A percentile compares a stretch with the other conserved stretches of the same genome.
Conservation (phyloP, 2,797 vertebrate genomes). For the Chaetophractus vellerosus region DNA sequence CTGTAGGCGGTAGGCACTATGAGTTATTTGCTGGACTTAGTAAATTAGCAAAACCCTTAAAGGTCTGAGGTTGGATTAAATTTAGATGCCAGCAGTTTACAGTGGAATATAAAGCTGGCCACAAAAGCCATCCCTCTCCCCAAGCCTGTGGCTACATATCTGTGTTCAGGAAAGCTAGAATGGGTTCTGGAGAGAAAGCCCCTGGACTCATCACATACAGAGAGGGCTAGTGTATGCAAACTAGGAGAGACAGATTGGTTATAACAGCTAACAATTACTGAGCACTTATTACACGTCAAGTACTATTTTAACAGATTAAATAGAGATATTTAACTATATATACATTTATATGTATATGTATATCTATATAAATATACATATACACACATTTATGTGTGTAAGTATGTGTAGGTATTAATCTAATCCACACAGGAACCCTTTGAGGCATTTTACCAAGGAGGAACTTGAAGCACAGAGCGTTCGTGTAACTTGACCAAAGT, state of each 20-base stretch:
- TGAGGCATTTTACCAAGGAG: not conserved
- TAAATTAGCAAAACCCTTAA: slow-evolving; percentile 43
- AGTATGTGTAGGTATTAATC: not conserved
- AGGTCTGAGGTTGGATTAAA: slow-evolving; percentile 49
- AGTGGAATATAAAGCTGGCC: slow-evolving; percentile 36
- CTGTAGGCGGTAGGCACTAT: not conserved
- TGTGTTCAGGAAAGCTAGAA: slow-evolving; percentile 1
- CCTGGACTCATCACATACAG: not conserved
- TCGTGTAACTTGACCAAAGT: not conserved
- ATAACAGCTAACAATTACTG: not conserved
- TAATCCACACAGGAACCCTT: not conserved
- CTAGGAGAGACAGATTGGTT: not conserved
- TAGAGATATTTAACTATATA: too few species aligned
- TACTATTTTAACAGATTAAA: not conserved
- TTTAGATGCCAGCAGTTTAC: slow-evolving; percentile 21
- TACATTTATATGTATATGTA: too few species aligned
- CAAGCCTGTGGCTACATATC: not conserved
- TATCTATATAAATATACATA: too few species aligned
- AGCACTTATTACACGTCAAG: not conserved
- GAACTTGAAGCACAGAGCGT: not conserved
- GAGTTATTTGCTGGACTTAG: slow-evolving; percentile 51
- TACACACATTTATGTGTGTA: too few species aligned
- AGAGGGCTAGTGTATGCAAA: not conserved
- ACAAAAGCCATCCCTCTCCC: not conserved
- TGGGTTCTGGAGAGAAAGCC: not conserved